Evolutionary conservation across 2,888 invertebrate genomes (phyloP).

Genomic region (Mactromeris polynyma): DNA sequence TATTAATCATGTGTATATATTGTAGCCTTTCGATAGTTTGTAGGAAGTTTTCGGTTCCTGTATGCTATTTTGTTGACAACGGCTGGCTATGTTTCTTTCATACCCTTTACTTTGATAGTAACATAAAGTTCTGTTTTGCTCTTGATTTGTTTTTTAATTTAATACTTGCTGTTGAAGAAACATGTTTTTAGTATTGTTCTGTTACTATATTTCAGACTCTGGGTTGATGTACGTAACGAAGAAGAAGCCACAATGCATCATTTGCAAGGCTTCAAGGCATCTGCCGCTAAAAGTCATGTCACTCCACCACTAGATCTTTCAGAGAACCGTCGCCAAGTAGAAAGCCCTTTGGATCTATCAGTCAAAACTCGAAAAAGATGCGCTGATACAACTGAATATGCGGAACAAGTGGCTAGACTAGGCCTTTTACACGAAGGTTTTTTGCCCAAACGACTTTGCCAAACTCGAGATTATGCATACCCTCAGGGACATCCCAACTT

Average conservation of each 20-base stretch:
- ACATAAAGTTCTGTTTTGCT: no score
- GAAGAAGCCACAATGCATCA: conserved; percentile 51
- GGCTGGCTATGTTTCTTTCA: no score
- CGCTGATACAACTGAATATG: conserved; percentile 72
- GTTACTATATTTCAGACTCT: conserved; percentile 52
- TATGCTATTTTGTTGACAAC: no score
- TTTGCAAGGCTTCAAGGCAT: conserved; percentile 36
- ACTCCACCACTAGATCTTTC: conserved; percentile 74
- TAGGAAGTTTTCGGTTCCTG: no score
- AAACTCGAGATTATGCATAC: conserved; percentile 41
- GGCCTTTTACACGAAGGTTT: conserved; percentile 30
- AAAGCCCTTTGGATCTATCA: conserved; percentile 79
- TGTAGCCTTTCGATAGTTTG: no score
- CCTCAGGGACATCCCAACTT: conserved; percentile 49
- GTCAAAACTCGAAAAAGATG: conserved; percentile 76
- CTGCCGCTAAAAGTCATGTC: conserved; percentile 32
- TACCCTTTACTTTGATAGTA: no score
- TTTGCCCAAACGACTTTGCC: conserved; percentile 53
- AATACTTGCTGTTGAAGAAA: no score
- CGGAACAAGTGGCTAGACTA: conserved; percentile 34
- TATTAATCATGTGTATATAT: no score
- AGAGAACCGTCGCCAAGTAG: conserved; percentile 64
- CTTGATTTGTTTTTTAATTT: no score
- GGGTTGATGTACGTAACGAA: conserved; percentile 59
- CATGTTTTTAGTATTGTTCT: not conserved